Percentiles rank a stretch among this genome's conserved stretches.
These are phyloP conservation scores for Vollenhovia emeryi DNA, from an alignment of 1,140 invertebrate species.

Conservation along the genomic window DNA sequence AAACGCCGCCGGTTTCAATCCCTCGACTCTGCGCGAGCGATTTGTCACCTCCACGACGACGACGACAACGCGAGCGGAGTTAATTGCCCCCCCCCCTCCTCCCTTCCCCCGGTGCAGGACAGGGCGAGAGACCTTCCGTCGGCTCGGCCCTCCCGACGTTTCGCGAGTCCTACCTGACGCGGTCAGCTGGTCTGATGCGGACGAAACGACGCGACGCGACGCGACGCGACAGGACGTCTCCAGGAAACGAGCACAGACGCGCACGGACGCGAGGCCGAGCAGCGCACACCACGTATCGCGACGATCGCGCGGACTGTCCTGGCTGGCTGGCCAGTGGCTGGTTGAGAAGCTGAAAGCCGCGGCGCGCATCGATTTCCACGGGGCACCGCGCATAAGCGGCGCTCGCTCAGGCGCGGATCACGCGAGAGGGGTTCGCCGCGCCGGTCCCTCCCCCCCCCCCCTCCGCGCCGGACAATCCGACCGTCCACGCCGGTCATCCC, in stretches of 20 bases:
- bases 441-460: no score
- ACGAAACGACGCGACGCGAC: not conserved
- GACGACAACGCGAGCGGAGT: not conserved
- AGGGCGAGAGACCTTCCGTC: not conserved
- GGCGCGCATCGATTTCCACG: conserved; percentile 71
- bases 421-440: not conserved
- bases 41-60: no score
- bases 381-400: conserved; percentile 57
- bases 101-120: not conserved
- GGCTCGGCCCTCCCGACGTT: not conserved
- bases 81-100: not conserved
- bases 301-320: not conserved
- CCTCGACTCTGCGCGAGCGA: no score
- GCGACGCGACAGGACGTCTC: not conserved
- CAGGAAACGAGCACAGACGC: no score
- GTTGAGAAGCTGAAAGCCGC: conserved; percentile 8
- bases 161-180: conserved; percentile 2
- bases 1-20: not conserved
- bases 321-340: not conserved
- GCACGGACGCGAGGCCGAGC: not conserved
- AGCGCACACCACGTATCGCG: conserved; percentile 3
- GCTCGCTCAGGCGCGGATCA: not conserved
- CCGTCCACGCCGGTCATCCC: no score
- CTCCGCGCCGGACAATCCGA: no score
- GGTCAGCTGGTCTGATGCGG: not conserved